Evolutionary conservation across 2,888 invertebrate species (phyloP), one percentile per base, ranked within the genome.

Genomic region (Toxonevra muliebris): DNA sequence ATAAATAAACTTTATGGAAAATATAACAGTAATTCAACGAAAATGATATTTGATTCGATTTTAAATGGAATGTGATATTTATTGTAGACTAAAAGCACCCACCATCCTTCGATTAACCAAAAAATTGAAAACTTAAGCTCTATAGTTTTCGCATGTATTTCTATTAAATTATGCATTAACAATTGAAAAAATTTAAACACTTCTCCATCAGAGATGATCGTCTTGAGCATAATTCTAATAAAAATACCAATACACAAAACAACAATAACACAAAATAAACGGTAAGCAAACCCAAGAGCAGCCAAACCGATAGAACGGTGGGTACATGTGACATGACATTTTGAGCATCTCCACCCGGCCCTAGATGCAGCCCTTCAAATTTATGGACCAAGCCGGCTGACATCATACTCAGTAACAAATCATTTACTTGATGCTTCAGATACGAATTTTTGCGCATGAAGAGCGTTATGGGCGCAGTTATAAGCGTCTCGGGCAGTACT

Each of bases 361-460:
- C 76, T 13, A 82, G 43, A 69, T 80, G 80, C 15, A 74, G 75
- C 5, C 69, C 69, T 9, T 75, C 41, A 41, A 60, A 66, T 41
- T 66, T 66, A n/a, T 52, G 13, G 9, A 80, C 68, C 10, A 82
- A 53, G 0, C 83, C 83, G 3, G 78, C 65, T 0, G 79, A 74
- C 74, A 81, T 77, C 63, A 82, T 77, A 12, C 70, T 68, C 30
- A 81, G 59, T 10, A 83, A 68, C 9, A 81, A 68, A 1, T 68
- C 68, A 43, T 81, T 75, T 8, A 80, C 45, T 11, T 70, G 71
- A 0, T 71, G 68, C 45, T 74, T 68, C 0, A 83, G 60, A 55
- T 79, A 83, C 4, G 79, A 81, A 41, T 83, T 76, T 4, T 71
- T 74, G 0, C 77, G 79, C 78, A 83, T 79, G 61, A 79, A 83